A percentile compares a stretch with the other conserved stretches of the same genome.
These are phyloP conservation scores for Danio kyathit DNA, from an alignment of 2,797 vertebrate genomes.

Conservation along the genomic window DNA sequence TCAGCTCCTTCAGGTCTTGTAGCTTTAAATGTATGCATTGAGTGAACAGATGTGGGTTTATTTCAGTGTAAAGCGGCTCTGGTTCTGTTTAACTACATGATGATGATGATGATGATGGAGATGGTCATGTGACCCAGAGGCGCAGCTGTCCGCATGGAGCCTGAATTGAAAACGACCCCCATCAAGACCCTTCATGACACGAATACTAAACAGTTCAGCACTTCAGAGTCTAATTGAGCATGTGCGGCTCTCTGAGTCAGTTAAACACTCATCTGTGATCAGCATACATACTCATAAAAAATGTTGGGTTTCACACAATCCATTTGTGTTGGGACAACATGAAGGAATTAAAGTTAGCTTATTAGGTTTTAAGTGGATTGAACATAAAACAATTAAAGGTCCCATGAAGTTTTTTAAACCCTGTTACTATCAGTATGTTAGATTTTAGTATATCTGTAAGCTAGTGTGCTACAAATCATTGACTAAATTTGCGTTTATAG, in stretches of 20 bases:
- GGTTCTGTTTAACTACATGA: constrained; percentile 25
- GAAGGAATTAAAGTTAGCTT: no score
- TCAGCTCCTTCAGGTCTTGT: neutral
- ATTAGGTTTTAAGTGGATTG: no score
- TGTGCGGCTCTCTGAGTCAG: constrained; percentile 18
- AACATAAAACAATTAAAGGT: no score
- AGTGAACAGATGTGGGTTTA: constrained; percentile 18
- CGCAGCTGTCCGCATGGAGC: constrained; percentile 44
- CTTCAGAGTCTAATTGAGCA: constrained; percentile 38
- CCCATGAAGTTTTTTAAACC: no score
- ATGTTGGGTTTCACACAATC: no score
- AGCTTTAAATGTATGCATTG: neutral
- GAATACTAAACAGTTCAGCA: constrained; percentile 54
- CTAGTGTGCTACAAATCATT: no score
- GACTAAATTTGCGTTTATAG: no score
- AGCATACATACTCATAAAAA: no score
- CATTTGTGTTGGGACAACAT: no score
- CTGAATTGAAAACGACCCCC: constrained; percentile 39
- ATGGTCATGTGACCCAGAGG: constrained; percentile 51
- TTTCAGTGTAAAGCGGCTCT: neutral
- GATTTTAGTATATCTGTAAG: no score
- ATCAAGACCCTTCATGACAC: constrained; percentile 22
- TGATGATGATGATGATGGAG: constrained; percentile 56
- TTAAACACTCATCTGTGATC: no score
- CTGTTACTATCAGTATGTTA: no score